phyloP scores from a whole-genome alignment of 2,888 invertebrate species.

The Tipula lateralis region DNA sequence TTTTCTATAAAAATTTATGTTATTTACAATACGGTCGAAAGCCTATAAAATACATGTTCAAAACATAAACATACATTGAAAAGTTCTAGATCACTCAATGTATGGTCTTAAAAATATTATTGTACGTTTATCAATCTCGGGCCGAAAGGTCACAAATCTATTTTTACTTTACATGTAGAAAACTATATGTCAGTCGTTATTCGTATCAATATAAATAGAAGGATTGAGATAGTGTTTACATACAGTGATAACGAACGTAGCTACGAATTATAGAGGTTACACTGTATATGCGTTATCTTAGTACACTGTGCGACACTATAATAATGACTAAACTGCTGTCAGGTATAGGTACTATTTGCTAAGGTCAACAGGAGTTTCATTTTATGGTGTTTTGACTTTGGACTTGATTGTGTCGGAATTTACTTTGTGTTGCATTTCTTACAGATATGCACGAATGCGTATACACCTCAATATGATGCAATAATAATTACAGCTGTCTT shows the following conservation, averaged over 20 bases:
- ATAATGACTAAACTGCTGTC: not conserved
- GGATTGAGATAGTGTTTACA: too few relatives aligned
- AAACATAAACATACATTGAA: not conserved
- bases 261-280: too few relatives aligned
- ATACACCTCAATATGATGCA: not conserved
- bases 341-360: not conserved
- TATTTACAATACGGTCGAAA: too few relatives aligned
- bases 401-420: not conserved
- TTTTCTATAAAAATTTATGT: too few relatives aligned
- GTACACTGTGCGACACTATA: too few relatives aligned
- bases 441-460: not conserved
- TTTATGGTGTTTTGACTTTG: not conserved
- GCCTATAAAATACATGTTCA: not conserved
- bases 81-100: not conserved
- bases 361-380: not conserved
- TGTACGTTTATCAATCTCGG: not conserved
- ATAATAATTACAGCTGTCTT: not conserved
- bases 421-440: not conserved
- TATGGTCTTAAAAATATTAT: not conserved
- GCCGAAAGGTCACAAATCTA: not conserved
- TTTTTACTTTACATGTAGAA: not conserved
- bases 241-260: too few relatives aligned
- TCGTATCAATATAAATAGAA: too few relatives aligned
- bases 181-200: too few relatives aligned
- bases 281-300: too few relatives aligned